Percentiles rank a stretch among this genome's conserved stretches.
phyloP scores from a whole-genome alignment of 2,113 vertebrate species.

The Otus sunia region DNA sequence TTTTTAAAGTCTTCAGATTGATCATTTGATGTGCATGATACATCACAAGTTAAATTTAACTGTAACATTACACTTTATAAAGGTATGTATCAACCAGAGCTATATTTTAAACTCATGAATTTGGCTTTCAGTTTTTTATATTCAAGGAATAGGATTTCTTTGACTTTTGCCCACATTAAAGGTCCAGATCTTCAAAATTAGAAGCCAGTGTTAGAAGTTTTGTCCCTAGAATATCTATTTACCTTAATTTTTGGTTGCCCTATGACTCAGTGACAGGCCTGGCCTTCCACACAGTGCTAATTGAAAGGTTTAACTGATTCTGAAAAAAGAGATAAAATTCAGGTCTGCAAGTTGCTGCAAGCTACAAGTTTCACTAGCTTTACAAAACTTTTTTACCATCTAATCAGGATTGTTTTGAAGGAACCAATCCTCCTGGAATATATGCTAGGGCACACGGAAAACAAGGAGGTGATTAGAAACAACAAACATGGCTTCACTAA shows the following conservation, averaged over 20 bases:
- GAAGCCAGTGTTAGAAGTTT: not conserved
- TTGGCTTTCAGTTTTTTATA: not conserved
- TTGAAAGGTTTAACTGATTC: not conserved
- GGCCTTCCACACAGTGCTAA: not conserved
- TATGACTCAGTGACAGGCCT: not conserved
- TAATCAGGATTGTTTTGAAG: not conserved
- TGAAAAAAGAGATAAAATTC: not conserved
- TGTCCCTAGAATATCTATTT: not conserved
- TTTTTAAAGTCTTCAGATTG: not conserved
- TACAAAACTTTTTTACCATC: not conserved
- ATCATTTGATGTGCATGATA: not conserved
- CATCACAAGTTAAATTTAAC: not conserved
- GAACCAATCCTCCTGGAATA: too few species aligned
- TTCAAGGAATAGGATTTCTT: not conserved
- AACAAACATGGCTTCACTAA: too few species aligned
- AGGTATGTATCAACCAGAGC: not conserved
- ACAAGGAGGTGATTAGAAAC: too few species aligned
- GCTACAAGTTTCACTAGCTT: not conserved
- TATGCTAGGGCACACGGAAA: too few species aligned
- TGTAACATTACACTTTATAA: not conserved
- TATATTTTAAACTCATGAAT: not conserved
- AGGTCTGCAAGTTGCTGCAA: not conserved
- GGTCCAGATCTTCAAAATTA: not conserved
- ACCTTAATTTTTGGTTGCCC: not conserved
- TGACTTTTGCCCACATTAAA: not conserved